Evolutionary conservation across 2,797 vertebrate species (phyloP).

Genomic region (Triplophysa bombifrons): DNA sequence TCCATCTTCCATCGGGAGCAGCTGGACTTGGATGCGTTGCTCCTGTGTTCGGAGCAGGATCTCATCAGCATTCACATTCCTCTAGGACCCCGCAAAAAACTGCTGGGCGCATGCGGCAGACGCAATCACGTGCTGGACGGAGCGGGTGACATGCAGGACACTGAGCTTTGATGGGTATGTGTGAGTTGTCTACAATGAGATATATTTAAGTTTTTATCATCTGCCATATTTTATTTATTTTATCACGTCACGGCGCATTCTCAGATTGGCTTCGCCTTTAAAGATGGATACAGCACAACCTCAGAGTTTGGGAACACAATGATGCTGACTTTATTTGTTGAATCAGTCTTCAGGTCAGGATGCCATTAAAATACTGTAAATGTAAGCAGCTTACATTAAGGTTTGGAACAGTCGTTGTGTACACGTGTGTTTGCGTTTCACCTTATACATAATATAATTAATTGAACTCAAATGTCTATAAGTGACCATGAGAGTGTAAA

Average conservation of each 20-base stretch:
- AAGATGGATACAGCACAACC: neutral
- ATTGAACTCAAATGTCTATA: no score
- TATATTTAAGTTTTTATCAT: neutral
- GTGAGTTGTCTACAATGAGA: neutral
- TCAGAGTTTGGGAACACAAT: no score
- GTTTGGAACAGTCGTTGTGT: neutral
- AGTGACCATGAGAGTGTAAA: no score
- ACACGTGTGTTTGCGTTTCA: neutral
- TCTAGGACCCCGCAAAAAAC: slow-evolving; percentile 90
- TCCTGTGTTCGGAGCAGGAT: slow-evolving; percentile 89
- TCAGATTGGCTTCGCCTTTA: neutral
- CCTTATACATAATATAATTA: neutral
- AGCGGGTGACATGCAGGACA: slow-evolving; percentile 84
- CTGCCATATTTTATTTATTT: neutral
- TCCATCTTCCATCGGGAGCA: slow-evolving; percentile 85
- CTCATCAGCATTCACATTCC: slow-evolving; percentile 88
- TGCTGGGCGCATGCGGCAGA: slow-evolving; percentile 87
- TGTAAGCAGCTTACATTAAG: neutral
- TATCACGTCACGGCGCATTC: neutral
- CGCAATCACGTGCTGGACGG: slow-evolving; percentile 82
- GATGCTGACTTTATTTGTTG: neutral
- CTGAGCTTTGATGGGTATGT: slow-evolving; percentile 76
- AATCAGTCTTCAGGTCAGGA: neutral
- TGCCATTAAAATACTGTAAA: neutral
- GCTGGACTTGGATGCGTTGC: slow-evolving; percentile 88